Base-by-base conservation (phyloP, 2,113 vertebrate species). In the Parotia lawesii region DNA sequence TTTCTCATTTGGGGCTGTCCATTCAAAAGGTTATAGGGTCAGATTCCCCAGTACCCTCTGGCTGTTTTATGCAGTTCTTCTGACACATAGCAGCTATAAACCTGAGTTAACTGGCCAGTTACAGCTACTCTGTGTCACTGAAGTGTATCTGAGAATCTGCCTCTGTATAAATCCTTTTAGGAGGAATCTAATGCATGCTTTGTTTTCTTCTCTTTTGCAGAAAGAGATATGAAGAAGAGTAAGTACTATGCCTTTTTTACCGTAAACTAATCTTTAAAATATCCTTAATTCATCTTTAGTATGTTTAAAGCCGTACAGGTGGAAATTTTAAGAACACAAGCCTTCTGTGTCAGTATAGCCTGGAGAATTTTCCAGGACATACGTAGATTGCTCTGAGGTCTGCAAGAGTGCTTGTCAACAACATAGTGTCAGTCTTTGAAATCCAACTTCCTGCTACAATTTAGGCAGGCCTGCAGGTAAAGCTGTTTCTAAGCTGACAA, bases 151-250 rank as follows among this genome's bases (percentile, higher is more conserved):
- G 48, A 83, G 75, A 90, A 84, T 80, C 64, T 88, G 77, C 54
- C 60, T 82, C 57, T 29, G 53, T 74, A 35, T 29, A 74, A 91
- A 93, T 57, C 25, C 65, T 74, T 76, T 61, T 29, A 61, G 48
- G 56, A 72, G 6, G 28, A 66, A 91, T 86, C 89, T 97, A 96
- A 96, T 45, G 8, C 24, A 19, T 45, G 29, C 51, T 89, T 96
- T 95, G 54, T 90, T 94, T 96, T 94, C 62, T 62, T 97, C 53
- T 96, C 84, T 94, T 90, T 98, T 97, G 89, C 97, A 99, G 99
- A 97, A 98, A 98, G 97, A 98, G 99, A 96, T 99, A 99, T 50
- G 98, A 98, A 81, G 97, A 98, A 96, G 98, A 99, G 99, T 99
- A 98, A 99, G 99, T 99, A 98, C 54, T 82, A 85, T 79, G 47